Base-by-base conservation (phyloP, 2,113 vertebrate species). In the Thalassarche chlororhynchos region DNA sequence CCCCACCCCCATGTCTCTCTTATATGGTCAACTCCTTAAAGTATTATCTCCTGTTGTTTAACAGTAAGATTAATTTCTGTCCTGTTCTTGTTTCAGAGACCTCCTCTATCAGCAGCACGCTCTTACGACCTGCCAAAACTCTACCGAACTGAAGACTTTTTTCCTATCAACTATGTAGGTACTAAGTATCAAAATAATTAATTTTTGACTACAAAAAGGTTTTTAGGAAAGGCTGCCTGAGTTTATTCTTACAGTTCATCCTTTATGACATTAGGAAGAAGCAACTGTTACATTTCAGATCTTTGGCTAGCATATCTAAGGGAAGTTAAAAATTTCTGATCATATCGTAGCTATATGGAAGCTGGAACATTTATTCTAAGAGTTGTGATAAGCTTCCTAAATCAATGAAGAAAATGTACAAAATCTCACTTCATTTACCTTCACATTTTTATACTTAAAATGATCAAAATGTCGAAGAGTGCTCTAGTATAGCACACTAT, bases 31-130 rank as follows among this genome's bases (percentile, higher is more conserved):
- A 15, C 46, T 38, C 25, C 42, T 71, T 69, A 3, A 51, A 66
- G 23, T 25, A 17, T 80, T 13, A 25, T 46, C 46, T 84, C 57
- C 89, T 81, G 28, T 31, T 74, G 54, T 64, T 40, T 47, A 89
- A 52, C n/a, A 55, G 3, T 17, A 34, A 70, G 57, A 64, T 69
- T 70, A 54, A 57, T 92, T 84, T 87, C 44, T 94, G 52, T 80
- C 61, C 79, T 89, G 29, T 87, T 97, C 42, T 94, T 84, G 17
- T 98, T 98, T 51, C 97, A 98, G 98, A 97, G 84, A 10, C 74
- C 10, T 4, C 36, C 49, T 3, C 38, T n/a, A 5, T 28, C 82
- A 38, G 93, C 28, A 25, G 66, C 93, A 74, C 7, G 1, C 6
- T 47, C 34, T 9, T 94, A 40, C 0, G 38, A 92, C 82, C 95